phyloP scores from a whole-genome alignment of 2,113 vertebrate genomes.

The Saguinus imperator region DNA sequence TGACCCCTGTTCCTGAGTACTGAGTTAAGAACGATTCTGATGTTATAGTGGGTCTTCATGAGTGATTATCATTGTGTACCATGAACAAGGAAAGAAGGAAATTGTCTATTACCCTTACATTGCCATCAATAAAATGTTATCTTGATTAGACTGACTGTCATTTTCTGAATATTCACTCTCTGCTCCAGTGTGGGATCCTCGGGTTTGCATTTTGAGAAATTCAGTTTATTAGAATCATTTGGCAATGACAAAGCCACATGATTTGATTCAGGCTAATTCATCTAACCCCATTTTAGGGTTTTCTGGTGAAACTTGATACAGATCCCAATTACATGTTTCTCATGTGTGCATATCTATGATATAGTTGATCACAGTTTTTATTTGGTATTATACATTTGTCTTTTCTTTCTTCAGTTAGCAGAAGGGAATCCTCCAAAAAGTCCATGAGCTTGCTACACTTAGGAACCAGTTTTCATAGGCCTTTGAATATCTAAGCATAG shows the following conservation, averaged over 20 bases:
- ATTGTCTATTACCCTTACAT: neutral
- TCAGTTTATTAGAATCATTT: constrained; percentile 3
- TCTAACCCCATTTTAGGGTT: neutral
- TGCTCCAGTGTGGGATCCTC: neutral
- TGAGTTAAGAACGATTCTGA: constrained; percentile 2
- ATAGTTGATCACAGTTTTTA: neutral
- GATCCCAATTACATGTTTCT: neutral
- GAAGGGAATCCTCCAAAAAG: neutral
- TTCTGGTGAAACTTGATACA: neutral
- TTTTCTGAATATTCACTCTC: neutral
- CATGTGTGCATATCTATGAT: neutral
- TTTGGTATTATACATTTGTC: neutral
- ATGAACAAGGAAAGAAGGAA: neutral
- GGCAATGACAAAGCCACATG: neutral
- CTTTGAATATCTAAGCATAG: neutral
- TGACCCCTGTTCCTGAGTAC: neutral
- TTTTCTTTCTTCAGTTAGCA: neutral
- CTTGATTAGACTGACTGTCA: constrained; percentile 5
- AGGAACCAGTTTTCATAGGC: neutral
- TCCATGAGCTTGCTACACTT: neutral
- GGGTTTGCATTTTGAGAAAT: neutral
- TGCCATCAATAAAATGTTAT: neutral
- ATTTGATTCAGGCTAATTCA: neutral
- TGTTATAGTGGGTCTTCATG: neutral
- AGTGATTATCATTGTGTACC: neutral